Evolutionary conservation across 2,113 vertebrate species (phyloP), one percentile per base, ranked within the genome.

Genomic region (Cricetomys ansorgei): DNA sequence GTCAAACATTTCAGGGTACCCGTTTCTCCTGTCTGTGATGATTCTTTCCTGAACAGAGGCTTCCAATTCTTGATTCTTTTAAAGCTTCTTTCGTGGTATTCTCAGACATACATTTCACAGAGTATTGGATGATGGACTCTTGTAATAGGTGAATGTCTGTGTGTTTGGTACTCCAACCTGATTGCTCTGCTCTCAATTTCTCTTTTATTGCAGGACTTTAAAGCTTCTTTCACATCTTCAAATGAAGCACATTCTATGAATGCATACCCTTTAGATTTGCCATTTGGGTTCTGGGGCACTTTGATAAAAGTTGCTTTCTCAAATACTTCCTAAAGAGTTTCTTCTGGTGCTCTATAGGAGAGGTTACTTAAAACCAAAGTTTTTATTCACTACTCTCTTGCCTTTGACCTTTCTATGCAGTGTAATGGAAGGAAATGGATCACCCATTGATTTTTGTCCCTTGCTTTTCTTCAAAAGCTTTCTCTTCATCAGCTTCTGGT

Each of bases 31-130:
- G 98, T 99, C 99, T 59, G 99, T 99, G 88, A 99, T 99, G 96
- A 99, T 99, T 97, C 99, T 99, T 12, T 99, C 99, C 0, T 98
- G 99, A 17, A 99, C n/a, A 0, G 99, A 99, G 0, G 99, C 98
- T 0, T 99, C 99, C 55, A 99, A 99, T 0, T 99, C 98, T 19
- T 99, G 99, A 98, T 21, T 99, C 99, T 96, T 88, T 99, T 31
- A 99, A 98, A 0, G 98, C 99, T 64, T 99, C 98, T 65, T 99
- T 99, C 0, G 99, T 99, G 0, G 99, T 99, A 62, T 99, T 99
- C 96, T 99, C 99, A 88, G 99, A 99, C 99, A 87, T 99, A 99
- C 62, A 99, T 98, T 99, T 99, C 89, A 99, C 99, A 89, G 98
- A 0, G 99, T 99, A 98, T 99, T 99, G 97, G 99, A 99, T 96